Percentiles rank a stretch among this genome's conserved stretches.
Conservation (phyloP, 2,888 invertebrate species). For the Nebria brevicollis region DNA sequence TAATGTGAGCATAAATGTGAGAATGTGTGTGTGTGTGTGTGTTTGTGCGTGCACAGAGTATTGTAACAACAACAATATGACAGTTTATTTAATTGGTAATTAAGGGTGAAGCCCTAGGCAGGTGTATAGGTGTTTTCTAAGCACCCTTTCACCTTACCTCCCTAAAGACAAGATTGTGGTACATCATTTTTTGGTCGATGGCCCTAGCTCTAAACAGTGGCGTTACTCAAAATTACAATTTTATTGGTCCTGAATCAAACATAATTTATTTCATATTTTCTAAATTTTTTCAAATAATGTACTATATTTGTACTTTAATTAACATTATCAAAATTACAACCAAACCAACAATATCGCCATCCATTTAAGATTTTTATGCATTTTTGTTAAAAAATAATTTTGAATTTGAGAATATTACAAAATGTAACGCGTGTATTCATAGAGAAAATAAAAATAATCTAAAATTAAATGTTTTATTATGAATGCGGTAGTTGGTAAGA, state of each 20-base stretch:
- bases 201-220: constrained; percentile 16
- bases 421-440: too few species aligned
- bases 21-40: not conserved
- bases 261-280: not conserved
- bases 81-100: constrained; percentile 41
- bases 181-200: constrained; percentile 26
- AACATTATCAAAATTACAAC: too few species aligned
- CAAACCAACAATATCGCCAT: too few species aligned
- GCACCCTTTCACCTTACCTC: not conserved
- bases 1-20: not conserved
- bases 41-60: not conserved
- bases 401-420: too few species aligned
- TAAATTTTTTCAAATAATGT: too few species aligned
- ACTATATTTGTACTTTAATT: too few species aligned
- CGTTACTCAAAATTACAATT: not conserved
- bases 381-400: too few species aligned
- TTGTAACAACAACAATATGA: constrained; percentile 18
- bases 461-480: too few species aligned
- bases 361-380: too few species aligned
- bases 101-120: constrained; percentile 24
- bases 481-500: too few species aligned
- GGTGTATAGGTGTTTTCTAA: constrained; percentile 6
- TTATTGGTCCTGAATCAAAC: not conserved
- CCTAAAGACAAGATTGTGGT: too few species aligned
- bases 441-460: too few species aligned